phyloP scores from a whole-genome alignment of 2,888 invertebrate species.

The Cheilosia impressa region DNA sequence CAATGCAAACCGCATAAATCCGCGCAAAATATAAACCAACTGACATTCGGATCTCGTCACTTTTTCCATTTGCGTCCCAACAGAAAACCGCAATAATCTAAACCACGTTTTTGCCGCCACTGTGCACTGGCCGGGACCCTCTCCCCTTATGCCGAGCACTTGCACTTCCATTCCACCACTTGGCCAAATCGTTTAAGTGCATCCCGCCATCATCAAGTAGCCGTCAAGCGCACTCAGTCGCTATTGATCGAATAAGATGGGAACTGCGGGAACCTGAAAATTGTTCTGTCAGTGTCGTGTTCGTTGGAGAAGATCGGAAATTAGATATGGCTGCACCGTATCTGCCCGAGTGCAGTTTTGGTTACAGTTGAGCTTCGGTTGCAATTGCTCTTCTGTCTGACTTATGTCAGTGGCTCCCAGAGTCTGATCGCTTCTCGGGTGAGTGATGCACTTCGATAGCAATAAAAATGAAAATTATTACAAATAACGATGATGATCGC shows the following conservation, averaged over 20 bases:
- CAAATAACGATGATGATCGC: conserved; percentile 41
- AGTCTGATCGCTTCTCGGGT: conserved; percentile 51
- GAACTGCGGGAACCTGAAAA: conserved; percentile 62
- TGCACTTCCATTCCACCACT: conserved; percentile 60
- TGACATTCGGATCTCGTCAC: conserved; percentile 39
- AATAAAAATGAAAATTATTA: conserved; percentile 59
- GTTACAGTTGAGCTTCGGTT: conserved; percentile 66
- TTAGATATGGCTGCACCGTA: conserved; percentile 60
- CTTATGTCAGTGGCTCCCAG: conserved; percentile 18
- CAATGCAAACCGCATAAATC: conserved; percentile 22
- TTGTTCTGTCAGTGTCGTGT: conserved; percentile 61
- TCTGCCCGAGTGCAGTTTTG: conserved; percentile 45
- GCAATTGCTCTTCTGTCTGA: conserved; percentile 25
- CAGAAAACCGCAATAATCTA: conserved; percentile 50
- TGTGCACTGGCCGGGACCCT: neutral
- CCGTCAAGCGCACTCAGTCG: conserved; percentile 56
- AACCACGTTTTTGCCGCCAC: conserved; percentile 25
- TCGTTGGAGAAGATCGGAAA: conserved; percentile 71
- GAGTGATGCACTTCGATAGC: conserved; percentile 72
- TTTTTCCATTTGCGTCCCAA: conserved; percentile 19
- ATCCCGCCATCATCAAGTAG: conserved; percentile 69
- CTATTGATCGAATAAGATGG: conserved; percentile 61
- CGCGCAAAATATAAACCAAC: conserved; percentile 4
- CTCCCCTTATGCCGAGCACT: too few species aligned
- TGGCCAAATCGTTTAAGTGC: conserved; percentile 72